Conservation (phyloP, 2,888 invertebrate species). For the Labia minor region DNA sequence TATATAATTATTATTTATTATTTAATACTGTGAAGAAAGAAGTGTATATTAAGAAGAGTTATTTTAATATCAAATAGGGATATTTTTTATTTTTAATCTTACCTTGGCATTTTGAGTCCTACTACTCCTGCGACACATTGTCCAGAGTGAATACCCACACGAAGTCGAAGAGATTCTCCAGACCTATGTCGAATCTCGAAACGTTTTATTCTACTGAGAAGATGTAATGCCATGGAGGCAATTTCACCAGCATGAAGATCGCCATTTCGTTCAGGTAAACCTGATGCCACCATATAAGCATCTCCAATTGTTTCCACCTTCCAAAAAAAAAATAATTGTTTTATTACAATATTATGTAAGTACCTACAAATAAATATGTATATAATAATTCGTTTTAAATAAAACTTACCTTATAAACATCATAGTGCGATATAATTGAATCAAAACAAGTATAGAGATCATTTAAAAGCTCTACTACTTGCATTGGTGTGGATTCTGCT, state of each 20-base stretch:
- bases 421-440: slow-evolving; percentile 74
- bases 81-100: too few relatives aligned
- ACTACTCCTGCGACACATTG: slow-evolving; percentile 76
- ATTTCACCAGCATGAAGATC: slow-evolving; percentile 67
- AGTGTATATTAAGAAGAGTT: too few relatives aligned
- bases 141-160: slow-evolving; percentile 63
- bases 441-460: slow-evolving; percentile 83
- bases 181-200: slow-evolving; percentile 58
- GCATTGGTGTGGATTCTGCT: slow-evolving; percentile 65
- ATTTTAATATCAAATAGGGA: too few relatives aligned
- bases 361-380: too few relatives aligned
- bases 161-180: slow-evolving; percentile 53
- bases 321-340: slow-evolving; percentile 23
- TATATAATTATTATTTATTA: too few relatives aligned
- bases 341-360: too few relatives aligned
- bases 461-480: slow-evolving; percentile 76
- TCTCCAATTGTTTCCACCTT: slow-evolving; percentile 77
- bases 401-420: slow-evolving; percentile 65
- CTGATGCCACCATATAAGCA: slow-evolving; percentile 70
- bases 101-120: slow-evolving; percentile 67
- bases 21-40: too few relatives aligned
- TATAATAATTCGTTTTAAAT: too few relatives aligned
- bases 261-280: slow-evolving; percentile 60
- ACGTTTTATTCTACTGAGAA: slow-evolving; percentile 56
- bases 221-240: slow-evolving; percentile 64